Evolutionary conservation across 2,113 vertebrate genomes (phyloP), one percentile per base, ranked within the genome.

Genomic region (Rhinichthys klamathensis): DNA sequence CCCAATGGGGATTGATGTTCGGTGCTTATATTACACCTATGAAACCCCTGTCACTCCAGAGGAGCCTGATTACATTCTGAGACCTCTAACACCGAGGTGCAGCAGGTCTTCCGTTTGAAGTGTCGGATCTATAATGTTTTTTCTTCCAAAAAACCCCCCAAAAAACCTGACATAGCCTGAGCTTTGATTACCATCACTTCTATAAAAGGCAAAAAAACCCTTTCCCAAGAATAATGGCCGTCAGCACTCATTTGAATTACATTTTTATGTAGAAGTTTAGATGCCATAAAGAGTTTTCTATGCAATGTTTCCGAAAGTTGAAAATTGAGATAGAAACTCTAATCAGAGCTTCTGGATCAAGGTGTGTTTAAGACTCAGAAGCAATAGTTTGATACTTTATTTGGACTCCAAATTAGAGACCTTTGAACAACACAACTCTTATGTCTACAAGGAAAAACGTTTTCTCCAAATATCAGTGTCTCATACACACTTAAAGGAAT

Each of bases 1-100:
- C 84, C 85, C 91, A 87, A 76, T 87, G 85, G 80, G 88, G 77
- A 44, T 91, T 86, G 90, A 90, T 90, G 88, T 92, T 92, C 76
- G 90, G 87, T 88, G 89, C 81, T 91, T 86, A 90, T 92, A 88
- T 90, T 77, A 87, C 85, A 89, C 88, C 82, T 69, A 60, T 90
- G 92, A 89, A 90, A 61, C 87, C 23, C 30, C 67, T 81, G 56
- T 81, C 80, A 86, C 65, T 86, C 81, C 49, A 80, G 46, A 83
- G 74, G 58, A 10, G 84, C 70, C 79, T 58, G 25, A 25, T 58
- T 84, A 73, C n/a, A 76, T 54, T 85, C 23, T 12, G 73, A 70
- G 70, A 82, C 79, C 83, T 78, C 25, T 77, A 46, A 67, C 35
- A 76, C 15, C 0, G 49, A 35, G 35, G 49, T 73, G 74, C 5